Evolutionary conservation across 2,797 vertebrate species (phyloP), one percentile per base, ranked within the genome.

Genomic region (Leuciscus waleckii): DNA sequence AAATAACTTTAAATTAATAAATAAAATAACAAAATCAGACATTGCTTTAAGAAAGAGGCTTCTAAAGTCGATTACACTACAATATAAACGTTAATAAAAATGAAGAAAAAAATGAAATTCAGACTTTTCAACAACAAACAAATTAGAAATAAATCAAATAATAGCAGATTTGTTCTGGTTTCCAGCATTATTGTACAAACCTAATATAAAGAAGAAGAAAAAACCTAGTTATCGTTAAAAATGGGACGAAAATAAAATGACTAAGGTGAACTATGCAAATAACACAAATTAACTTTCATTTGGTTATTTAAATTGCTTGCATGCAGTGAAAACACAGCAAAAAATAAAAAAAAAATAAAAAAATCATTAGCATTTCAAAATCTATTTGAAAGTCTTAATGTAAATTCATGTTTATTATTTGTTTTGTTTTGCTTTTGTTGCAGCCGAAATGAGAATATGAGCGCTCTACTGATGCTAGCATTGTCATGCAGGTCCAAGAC

Each of bases 401-500:
- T 7, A 54, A 54, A 19, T 2, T 82, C 39, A 61, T 35, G 63
- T 75, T 75, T 68, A 43, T 89, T 80, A 81, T 67, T 82, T 2
- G 13, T 56, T 70, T 29, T 7, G 61, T 16, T 29, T 63, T 16
- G 58, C 11, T 41, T 23, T 32, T 39, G n/a, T 54, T n/a, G 81
- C 58, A 23, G n/a, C 43, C 7, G 14, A 76, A 54, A 21, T 35
- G 17, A 77, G 49, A 35, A 39, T 14, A 58, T 82, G 73, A 51
- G 35, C 77, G 70, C 46, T n/a, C 68, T 78, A 17, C 79, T 29
- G 23, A 78, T 79, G 86, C 76, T 63, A 69, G 65, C 84, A 88
- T 89, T 91, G 89, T 91, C 67, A 90, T 90, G 88, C 82, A 81
- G n/a, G 26, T 82, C 74, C 43, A 65, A 65, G 63, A 56, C 90